Conservation (phyloP, 2,113 vertebrate genomes). For the Cairina moschata region DNA sequence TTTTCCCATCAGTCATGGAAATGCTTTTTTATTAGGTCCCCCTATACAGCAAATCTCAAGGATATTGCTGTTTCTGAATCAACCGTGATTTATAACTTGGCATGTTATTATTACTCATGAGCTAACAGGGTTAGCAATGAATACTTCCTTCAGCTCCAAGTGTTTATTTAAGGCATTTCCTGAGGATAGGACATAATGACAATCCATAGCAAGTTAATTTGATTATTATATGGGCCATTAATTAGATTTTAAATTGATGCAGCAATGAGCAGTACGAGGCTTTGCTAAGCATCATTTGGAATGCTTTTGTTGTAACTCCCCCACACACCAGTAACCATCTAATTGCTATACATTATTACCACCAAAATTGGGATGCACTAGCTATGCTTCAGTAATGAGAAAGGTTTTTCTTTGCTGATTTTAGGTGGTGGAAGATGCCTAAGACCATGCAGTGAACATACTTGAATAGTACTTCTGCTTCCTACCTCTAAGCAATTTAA, state of each 20-base stretch:
- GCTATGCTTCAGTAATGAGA: background rate
- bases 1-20: background rate
- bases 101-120: background rate
- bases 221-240: conserved; percentile 9
- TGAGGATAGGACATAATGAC: background rate
- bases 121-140: background rate
- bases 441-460: background rate
- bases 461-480: background rate
- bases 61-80: background rate
- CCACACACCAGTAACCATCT: background rate
- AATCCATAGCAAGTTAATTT: conserved; percentile 2
- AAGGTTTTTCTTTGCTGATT: background rate
- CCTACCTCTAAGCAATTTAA: background rate
- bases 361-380: background rate
- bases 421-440: background rate
- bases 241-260: background rate
- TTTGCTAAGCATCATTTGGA: background rate
- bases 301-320: background rate
- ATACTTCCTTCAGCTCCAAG: background rate
- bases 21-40: background rate
- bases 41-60: background rate
- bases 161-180: conserved; percentile 1
- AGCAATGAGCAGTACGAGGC: background rate
- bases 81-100: background rate
- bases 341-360: background rate